These are phyloP conservation scores for Pholis gunnellus DNA, from an alignment of 2,113 vertebrate genomes.

Conservation along the genomic window DNA sequence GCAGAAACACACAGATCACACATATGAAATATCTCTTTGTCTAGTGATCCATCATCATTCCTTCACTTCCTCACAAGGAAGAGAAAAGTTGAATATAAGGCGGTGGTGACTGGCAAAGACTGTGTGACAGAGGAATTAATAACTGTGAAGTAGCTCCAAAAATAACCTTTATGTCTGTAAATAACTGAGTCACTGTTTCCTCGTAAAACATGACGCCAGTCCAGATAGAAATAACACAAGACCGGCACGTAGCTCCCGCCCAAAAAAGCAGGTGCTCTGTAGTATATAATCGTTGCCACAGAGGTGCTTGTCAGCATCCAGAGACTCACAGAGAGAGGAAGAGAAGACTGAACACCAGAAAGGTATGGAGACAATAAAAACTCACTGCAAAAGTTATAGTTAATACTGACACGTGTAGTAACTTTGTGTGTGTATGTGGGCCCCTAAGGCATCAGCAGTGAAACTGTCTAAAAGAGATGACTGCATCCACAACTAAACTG, in stretches of 20 bases:
- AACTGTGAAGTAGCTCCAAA: neutral
- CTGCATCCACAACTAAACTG: constrained; percentile 34
- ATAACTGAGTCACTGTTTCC: neutral
- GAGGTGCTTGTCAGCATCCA: neutral
- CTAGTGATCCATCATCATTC: neutral
- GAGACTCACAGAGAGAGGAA: neutral
- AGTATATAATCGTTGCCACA: constrained; percentile 35
- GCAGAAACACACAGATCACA: neutral
- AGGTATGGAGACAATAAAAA: constrained; percentile 44
- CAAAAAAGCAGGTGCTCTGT: neutral
- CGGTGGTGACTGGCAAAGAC: constrained; percentile 2
- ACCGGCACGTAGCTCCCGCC: accelerated
- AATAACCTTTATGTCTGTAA: neutral
- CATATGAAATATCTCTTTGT: constrained; percentile 17
- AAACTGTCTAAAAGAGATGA: constrained; percentile 54
- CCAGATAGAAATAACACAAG: neutral
- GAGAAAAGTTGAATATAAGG: constrained; percentile 1
- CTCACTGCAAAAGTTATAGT: neutral
- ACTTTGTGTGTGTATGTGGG: too few species aligned
- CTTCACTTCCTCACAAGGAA: neutral
- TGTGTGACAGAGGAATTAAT: neutral
- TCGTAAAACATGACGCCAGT: accelerated
- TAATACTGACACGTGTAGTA: too few species aligned
- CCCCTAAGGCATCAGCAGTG: constrained; percentile 5
- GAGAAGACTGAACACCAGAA: constrained; percentile 25